Conservation (phyloP, 2,888 invertebrate species). For the Esperia sulphurella region DNA sequence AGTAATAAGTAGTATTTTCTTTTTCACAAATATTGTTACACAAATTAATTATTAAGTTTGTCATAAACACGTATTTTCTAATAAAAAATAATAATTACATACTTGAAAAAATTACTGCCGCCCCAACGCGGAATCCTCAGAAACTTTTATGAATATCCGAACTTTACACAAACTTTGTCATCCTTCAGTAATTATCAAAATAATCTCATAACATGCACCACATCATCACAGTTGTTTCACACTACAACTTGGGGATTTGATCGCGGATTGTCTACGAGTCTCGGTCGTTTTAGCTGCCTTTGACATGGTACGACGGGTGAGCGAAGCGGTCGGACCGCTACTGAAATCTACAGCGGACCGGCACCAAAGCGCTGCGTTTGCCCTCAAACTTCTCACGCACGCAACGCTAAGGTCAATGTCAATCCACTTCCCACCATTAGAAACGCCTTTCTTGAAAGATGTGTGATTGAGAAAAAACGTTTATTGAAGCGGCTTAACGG, state of each 20-base stretch:
- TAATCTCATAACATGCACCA: background rate
- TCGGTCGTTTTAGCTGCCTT: background rate
- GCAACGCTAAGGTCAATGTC: constrained; percentile 28
- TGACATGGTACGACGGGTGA: constrained; percentile 15
- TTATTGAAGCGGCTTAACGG: too few species aligned
- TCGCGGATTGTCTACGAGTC: constrained; percentile 5
- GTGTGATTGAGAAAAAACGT: too few species aligned
- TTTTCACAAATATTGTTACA: too few species aligned
- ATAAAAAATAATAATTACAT: background rate
- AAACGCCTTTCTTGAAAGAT: too few species aligned
- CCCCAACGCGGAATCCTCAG: background rate
- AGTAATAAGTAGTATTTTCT: too few species aligned
- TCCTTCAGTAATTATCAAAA: background rate
- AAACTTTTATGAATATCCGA: background rate
- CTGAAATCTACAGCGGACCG: constrained; percentile 23
- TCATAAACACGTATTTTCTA: too few species aligned
- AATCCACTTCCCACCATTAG: background rate
- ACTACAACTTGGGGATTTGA: background rate
- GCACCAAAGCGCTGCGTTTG: constrained; percentile 10
- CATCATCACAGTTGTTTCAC: background rate
- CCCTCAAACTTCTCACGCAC: constrained; percentile 9
- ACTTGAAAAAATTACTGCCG: background rate
- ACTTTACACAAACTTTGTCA: background rate
- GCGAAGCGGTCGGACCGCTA: constrained; percentile 24
- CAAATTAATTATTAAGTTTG: too few species aligned